Evolutionary conservation across 2,113 vertebrate genomes (phyloP), one percentile per base, ranked within the genome.

Genomic region (Alethe castanea): DNA sequence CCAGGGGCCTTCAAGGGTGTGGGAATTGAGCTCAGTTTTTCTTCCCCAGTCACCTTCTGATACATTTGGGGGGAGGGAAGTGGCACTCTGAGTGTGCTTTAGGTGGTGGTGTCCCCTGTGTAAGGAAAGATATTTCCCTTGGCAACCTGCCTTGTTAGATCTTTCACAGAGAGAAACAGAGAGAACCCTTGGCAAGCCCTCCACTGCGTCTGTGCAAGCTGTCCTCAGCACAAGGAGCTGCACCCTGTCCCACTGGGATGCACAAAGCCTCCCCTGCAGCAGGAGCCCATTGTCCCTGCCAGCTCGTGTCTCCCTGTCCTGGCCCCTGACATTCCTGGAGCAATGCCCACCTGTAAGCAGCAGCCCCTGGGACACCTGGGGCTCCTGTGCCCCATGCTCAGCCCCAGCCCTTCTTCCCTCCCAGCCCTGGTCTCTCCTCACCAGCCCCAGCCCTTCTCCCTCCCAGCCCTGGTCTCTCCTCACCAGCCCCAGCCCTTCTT

Each of bases 161-260:
- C 53, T 71, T 35, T 5, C 53, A 48, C 15, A 3, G 48, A 44
- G 48, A 48, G 10, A 28, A 85, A 3, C 50, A 28, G 19, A 35
- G 36, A 57, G n/a, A 62, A 53, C 40, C 59, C 64, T 31, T 66
- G 73, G 57, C 73, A 57, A 36, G 31, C 5, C 6, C 79, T 70
- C 14, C 45, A 3, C 19, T 42, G 45, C n/a, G 47, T 72, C 64
- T 71, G 29, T 24, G 23, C 42, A 24, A 45, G 67, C 72, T 61
- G 42, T 50, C 12, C 78, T 61, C 7, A 5, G 57, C 42, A 15
- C 0, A 0, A 15, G 22, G 79, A 54, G 11, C 56, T 45, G 61
- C 33, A 8, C 28, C 40, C 35, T 56, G 14, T 19, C 35, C 5
- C 5, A 0, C 11, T 3, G 29, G 20, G 9, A 9, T 22, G 66